Evolutionary conservation across 2,113 vertebrate species (phyloP).

Genomic region (Rhagologus leucostigma): DNA sequence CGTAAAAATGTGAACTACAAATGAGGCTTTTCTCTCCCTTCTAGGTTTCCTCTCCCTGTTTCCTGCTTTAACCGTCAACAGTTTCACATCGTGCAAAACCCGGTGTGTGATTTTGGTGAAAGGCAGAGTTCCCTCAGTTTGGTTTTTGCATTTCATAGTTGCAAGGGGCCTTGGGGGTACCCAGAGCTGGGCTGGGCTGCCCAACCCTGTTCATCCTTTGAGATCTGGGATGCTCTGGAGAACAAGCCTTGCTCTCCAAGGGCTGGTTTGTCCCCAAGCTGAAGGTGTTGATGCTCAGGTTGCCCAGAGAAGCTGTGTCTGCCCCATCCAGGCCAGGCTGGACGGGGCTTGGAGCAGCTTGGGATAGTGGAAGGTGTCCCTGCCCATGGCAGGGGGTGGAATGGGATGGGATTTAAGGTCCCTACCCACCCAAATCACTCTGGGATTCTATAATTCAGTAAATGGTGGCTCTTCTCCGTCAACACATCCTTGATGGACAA

Average conservation of each 20-base stretch:
- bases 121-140: background rate
- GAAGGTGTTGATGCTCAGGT: background rate
- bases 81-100: fast-evolving
- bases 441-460: background rate
- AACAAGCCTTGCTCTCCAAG: background rate
- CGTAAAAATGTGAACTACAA: fast-evolving
- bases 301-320: background rate
- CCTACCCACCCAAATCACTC: background rate
- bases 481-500: fast-evolving
- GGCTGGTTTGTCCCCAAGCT: background rate
- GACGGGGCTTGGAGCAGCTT: background rate
- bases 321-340: background rate
- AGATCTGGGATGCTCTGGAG: background rate
- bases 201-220: fast-evolving
- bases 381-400: background rate
- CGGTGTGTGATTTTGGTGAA: background rate
- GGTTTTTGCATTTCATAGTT: fast-evolving
- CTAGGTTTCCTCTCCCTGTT: fast-evolving
- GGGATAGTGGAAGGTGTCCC: background rate
- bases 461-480: background rate
- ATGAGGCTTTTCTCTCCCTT: background rate
- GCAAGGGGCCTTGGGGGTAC: fast-evolving
- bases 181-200: background rate
- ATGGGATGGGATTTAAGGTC: background rate
- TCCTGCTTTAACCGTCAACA: background rate